Conservation (phyloP, 2,113 vertebrate species). For the Eptesicus fuscus region DNA sequence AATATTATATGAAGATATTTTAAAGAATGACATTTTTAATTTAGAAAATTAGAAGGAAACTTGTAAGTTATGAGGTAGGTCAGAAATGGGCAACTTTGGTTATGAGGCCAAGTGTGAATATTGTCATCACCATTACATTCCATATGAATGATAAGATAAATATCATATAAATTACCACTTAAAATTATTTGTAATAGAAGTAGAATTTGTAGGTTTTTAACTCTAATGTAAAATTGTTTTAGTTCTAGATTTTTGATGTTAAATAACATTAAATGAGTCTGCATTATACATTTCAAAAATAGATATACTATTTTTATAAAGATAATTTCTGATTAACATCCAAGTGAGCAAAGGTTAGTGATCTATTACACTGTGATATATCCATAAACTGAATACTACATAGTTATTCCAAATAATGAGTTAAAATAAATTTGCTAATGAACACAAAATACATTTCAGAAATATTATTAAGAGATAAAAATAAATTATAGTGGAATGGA, state of each 20-base stretch:
- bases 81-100: background rate
- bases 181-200: background rate
- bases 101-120: background rate
- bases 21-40: background rate
- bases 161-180: background rate
- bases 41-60: background rate
- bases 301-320: background rate
- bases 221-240: background rate
- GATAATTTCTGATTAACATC: background rate
- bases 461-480: background rate
- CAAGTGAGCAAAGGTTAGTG: background rate
- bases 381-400: background rate
- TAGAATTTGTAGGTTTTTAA: background rate
- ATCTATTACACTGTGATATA: background rate
- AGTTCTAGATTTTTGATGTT: background rate
- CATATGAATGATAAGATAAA: too few relatives aligned
- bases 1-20: background rate
- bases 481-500: background rate
- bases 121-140: background rate
- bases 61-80: background rate
- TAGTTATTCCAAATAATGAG: background rate
- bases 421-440: background rate
- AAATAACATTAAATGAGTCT: background rate
- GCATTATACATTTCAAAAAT: background rate
- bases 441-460: background rate